Conservation (phyloP, 2,797 vertebrate genomes). For the Falco berigora region DNA sequence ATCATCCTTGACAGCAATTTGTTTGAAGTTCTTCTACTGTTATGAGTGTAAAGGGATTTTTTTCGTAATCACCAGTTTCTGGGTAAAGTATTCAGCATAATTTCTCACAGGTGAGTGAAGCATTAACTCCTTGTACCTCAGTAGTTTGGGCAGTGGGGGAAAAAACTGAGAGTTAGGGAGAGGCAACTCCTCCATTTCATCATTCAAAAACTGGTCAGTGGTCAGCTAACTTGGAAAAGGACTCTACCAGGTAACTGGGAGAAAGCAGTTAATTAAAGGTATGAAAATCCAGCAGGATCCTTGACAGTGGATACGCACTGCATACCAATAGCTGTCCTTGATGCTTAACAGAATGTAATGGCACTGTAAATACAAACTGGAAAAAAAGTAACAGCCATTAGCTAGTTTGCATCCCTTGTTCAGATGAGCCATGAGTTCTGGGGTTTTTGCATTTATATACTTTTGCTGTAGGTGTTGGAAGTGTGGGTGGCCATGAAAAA, state of each 20-base stretch:
- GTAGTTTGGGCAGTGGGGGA: neutral
- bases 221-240: neutral
- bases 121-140: neutral
- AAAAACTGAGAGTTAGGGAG: neutral
- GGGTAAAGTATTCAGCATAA: slow-evolving; percentile 9
- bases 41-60: slow-evolving; percentile 59
- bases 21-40: slow-evolving; percentile 43
- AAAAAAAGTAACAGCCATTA: slow-evolving; percentile 64
- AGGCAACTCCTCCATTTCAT: neutral
- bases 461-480: slow-evolving; percentile 77
- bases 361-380: slow-evolving; percentile 28
- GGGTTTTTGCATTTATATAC: slow-evolving; percentile 70
- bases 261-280: neutral
- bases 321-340: neutral
- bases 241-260: neutral
- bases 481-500: slow-evolving; percentile 86
- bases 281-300: neutral
- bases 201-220: neutral
- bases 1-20: slow-evolving; percentile 41
- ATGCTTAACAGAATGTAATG: neutral
- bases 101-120: slow-evolving; percentile 44
- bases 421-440: slow-evolving; percentile 63
- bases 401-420: slow-evolving; percentile 70
- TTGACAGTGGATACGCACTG: accelerated
- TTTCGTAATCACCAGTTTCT: slow-evolving; percentile 32